Evolutionary conservation across 2,888 invertebrate genomes (phyloP).

Genomic region (Cerastoderma edule): DNA sequence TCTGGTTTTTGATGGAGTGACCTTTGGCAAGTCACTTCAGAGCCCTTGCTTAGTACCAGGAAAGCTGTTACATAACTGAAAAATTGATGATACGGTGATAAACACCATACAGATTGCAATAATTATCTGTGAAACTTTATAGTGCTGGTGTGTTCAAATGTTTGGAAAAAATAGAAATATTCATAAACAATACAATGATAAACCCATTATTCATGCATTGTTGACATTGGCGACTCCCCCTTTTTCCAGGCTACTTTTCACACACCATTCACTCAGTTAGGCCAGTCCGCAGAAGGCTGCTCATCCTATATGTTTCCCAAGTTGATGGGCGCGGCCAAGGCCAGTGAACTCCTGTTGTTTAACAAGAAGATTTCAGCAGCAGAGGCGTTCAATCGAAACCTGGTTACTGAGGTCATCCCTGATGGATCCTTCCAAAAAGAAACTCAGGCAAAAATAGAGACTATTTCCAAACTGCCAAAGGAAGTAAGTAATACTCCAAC

Average conservation of each 20-base stretch:
- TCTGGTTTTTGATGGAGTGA: too few species aligned
- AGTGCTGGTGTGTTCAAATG: too few species aligned
- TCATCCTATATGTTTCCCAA: constrained; percentile 93
- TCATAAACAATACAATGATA: background rate
- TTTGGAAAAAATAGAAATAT: background rate
- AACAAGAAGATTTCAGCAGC: constrained; percentile 91
- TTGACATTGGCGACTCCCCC: background rate
- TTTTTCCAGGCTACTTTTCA: constrained; percentile 91
- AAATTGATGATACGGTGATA: too few species aligned
- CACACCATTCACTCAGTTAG: constrained; percentile 94
- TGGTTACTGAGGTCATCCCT: constrained; percentile 92
- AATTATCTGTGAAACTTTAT: too few species aligned
- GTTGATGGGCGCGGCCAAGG: constrained; percentile 92
- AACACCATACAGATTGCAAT: too few species aligned
- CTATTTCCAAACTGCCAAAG: constrained; percentile 85
- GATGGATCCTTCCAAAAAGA: constrained; percentile 86
- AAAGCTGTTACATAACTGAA: too few species aligned
- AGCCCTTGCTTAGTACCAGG: too few species aligned
- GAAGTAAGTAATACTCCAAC: constrained; percentile 73
- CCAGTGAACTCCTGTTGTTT: constrained; percentile 87
- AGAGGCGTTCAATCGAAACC: constrained; percentile 91
- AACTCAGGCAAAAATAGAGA: constrained; percentile 85
- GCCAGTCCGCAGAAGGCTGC: constrained; percentile 94
- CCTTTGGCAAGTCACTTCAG: too few species aligned
- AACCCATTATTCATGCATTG: too few species aligned